Evolutionary conservation across 2,888 invertebrate genomes (phyloP), one percentile per base, ranked within the genome.

Genomic region (Athalia rosae): DNA sequence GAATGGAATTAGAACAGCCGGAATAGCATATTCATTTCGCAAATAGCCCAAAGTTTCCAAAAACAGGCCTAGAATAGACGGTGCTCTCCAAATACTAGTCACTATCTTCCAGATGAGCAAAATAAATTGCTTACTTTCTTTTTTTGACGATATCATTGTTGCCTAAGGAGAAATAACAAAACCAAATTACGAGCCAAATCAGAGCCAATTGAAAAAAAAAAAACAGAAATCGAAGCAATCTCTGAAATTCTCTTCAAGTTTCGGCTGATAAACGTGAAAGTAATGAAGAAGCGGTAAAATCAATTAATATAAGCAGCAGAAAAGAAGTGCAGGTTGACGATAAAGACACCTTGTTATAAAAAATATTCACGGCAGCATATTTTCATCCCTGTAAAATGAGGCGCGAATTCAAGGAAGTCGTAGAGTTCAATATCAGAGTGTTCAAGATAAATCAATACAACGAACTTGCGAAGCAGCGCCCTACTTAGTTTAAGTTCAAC

Each of bases 101-200:
- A 88, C 80, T 80, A 85, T 81, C 83, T 83, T 85, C 87, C 89
- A 87, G 81, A 88, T 84, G 83, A 85, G 80, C 77, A 80, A 82
- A 84, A 79, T 79, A 78, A 82, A 84, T 79, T 81, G 78, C 82
- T 71, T 85, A 83, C 76, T 82, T 78, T 82, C 83, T 76, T 82
- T 85, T 83, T 83, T 85, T 86, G 83, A 82, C 76, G 83, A 5
- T 7, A 11, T 78, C 79, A 83, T 76, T 77, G 81, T 82, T 80
- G 83, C 89, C 89, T 89, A 84, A 85, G 87, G 87, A 83, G 86
- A 86, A 88, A 81, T 86, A 87, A 87, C 87, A 56, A 66, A 56
- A 43, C 13, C 56, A 71, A 71, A 58, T 71, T 71, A 71, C 58
- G 11, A 67, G 28, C 11, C 67, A 67, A 67, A 67, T 67, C 28